Percentiles rank a stretch among this genome's conserved stretches.
Evolutionary conservation across 2,888 invertebrate genomes (phyloP).

Genomic region (Trachelus stipa): DNA sequence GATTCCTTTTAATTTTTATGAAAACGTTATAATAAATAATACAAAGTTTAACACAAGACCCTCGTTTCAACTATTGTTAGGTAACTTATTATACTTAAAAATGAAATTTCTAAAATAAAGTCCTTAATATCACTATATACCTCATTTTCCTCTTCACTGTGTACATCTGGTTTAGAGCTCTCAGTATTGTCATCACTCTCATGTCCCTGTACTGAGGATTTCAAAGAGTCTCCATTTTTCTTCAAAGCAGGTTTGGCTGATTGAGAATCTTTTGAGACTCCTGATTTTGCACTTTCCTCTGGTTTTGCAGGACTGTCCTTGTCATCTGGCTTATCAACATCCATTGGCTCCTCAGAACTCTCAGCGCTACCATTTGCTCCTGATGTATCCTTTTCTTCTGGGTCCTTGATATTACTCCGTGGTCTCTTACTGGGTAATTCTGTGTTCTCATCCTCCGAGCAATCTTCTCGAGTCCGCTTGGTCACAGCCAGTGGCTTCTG

Average conservation of each 20-base stretch:
- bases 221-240: background rate
- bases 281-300: background rate
- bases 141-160: background rate
- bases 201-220: background rate
- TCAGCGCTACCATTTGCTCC: background rate
- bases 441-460: conserved; percentile 37
- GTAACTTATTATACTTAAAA: background rate
- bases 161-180: background rate
- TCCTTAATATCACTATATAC: background rate
- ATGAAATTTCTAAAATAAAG: background rate
- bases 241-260: background rate
- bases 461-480: conserved; percentile 44
- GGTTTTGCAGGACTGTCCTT: background rate
- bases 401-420: background rate
- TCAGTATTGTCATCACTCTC: background rate
- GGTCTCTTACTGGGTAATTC: conserved; percentile 34
- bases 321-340: background rate
- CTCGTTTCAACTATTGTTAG: background rate
- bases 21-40: background rate
- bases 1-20: background rate
- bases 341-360: background rate
- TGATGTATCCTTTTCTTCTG: background rate
- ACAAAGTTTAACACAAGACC: background rate
- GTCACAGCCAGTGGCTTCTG: conserved; percentile 24
- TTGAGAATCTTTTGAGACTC: background rate